Conservation (phyloP, 2,113 vertebrate species). For the Thinocorus orbignyianus region DNA sequence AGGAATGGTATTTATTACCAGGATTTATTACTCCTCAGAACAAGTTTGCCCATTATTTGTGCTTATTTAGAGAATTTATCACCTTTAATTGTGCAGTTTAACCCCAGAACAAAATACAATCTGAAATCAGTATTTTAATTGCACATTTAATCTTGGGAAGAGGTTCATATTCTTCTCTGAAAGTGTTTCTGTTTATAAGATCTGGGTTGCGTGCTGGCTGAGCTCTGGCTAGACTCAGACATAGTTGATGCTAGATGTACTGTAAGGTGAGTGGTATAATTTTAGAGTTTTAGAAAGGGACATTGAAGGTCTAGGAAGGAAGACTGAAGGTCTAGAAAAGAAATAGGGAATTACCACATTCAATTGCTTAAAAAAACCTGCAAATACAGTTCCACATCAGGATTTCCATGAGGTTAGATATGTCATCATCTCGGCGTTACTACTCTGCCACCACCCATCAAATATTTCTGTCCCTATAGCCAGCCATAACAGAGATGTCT, state of each 20-base stretch:
- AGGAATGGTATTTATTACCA: not conserved
- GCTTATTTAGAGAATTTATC: not conserved
- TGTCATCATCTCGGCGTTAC: not conserved
- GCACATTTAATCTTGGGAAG: not conserved
- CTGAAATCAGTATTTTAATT: not conserved
- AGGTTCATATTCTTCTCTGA: not conserved
- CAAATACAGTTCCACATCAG: not conserved
- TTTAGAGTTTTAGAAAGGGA: not conserved
- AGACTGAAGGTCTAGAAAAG: not conserved
- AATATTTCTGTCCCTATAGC: not conserved
- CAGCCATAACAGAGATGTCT: not conserved
- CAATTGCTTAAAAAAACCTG: not conserved
- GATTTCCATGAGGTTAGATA: not conserved
- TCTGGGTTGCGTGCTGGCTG: not conserved
- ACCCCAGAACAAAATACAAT: not conserved
- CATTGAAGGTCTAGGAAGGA: not conserved
- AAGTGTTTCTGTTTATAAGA: not conserved
- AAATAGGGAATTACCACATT: not conserved
- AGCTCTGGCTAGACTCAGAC: not conserved
- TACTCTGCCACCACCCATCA: not conserved
- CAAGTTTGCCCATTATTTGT: not conserved
- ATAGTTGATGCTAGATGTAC: not conserved
- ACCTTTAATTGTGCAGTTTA: not conserved
- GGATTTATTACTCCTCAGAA: not conserved
- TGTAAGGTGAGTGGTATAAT: not conserved